These are phyloP conservation scores for Anas platyrhynchos DNA, from an alignment of 2,113 vertebrate genomes.

Conservation along the genomic window DNA sequence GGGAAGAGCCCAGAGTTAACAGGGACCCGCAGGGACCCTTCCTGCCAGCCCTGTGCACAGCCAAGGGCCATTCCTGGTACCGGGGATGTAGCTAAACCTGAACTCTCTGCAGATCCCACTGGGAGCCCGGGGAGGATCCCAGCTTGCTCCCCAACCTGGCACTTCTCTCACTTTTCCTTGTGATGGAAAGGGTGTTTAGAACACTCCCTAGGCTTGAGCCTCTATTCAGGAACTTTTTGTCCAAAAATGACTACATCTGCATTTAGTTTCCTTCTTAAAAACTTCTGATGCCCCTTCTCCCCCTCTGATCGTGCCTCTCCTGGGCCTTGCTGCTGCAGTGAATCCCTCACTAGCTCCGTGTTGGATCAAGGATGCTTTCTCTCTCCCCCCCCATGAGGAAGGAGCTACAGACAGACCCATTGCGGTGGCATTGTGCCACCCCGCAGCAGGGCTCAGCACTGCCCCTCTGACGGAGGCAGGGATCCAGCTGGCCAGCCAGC, in stretches of 20 bases:
- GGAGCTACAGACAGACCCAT: too few relatives aligned
- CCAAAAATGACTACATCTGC: neutral
- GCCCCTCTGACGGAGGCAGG: neutral
- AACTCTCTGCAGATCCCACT: neutral
- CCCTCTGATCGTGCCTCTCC: neutral
- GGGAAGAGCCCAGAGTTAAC: neutral
- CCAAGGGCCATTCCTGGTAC: accelerated
- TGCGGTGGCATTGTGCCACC: neutral
- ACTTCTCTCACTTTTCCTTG: neutral
- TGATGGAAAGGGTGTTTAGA: neutral
- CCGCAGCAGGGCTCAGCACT: neutral
- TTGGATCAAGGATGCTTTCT: neutral
- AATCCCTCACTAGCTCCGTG: neutral
- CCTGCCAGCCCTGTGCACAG: neutral
- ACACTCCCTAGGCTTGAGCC: accelerated
- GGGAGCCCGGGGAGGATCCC: neutral
- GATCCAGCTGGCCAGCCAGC: neutral
- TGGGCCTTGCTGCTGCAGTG: neutral
- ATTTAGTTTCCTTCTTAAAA: neutral
- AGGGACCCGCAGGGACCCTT: neutral
- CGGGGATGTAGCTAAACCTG: neutral
- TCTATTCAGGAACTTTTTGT: neutral
- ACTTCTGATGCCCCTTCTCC: neutral
- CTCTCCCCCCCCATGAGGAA: too few relatives aligned
- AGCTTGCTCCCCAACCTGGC: too few relatives aligned